Conservation (phyloP, 2,888 invertebrate species). For the Mythimna vitellina region DNA sequence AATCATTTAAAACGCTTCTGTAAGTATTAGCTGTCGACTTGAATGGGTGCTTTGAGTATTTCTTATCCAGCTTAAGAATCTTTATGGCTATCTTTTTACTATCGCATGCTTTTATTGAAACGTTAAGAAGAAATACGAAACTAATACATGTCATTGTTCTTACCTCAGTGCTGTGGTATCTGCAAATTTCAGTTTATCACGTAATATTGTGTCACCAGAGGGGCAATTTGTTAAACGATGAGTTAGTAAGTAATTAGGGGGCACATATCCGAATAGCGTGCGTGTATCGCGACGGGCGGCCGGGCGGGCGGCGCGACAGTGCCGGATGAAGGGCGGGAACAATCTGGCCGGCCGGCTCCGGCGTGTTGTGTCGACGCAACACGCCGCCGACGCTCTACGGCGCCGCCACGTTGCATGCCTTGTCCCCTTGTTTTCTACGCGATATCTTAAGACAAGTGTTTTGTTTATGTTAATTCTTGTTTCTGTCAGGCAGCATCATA, state of each 20-base stretch:
- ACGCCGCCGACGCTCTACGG: slow-evolving; percentile 36
- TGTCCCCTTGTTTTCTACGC: slow-evolving; percentile 12
- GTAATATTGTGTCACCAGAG: slow-evolving; percentile 65
- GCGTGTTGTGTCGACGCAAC: slow-evolving; percentile 41
- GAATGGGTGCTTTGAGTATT: slow-evolving; percentile 43
- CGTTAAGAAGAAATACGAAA: slow-evolving; percentile 64
- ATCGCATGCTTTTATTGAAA: slow-evolving; percentile 72
- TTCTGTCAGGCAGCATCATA: no score
- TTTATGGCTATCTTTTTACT: slow-evolving; percentile 75
- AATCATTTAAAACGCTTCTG: slow-evolving; percentile 15
- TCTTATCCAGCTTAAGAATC: slow-evolving; percentile 69
- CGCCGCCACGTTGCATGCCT: slow-evolving; percentile 55
- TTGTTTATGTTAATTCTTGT: slow-evolving; percentile 17
- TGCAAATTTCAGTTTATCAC: slow-evolving; percentile 66
- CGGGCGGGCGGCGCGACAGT: slow-evolving; percentile 72
- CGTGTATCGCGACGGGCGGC: slow-evolving; percentile 61
- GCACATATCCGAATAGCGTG: slow-evolving; percentile 66
- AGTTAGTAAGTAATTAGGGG: slow-evolving; percentile 65
- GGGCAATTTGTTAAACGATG: slow-evolving; percentile 67
- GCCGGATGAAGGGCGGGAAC: slow-evolving; percentile 73
- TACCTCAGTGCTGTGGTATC: slow-evolving; percentile 68
- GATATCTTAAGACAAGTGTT: slow-evolving; percentile 25
- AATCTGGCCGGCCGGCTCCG: slow-evolving; percentile 71
- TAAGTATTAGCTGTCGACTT: slow-evolving; percentile 21
- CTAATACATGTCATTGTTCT: slow-evolving; percentile 65